Evolutionary conservation across 2,797 vertebrate species (phyloP).

Genomic region (Tenualosa thibaudeaui): DNA sequence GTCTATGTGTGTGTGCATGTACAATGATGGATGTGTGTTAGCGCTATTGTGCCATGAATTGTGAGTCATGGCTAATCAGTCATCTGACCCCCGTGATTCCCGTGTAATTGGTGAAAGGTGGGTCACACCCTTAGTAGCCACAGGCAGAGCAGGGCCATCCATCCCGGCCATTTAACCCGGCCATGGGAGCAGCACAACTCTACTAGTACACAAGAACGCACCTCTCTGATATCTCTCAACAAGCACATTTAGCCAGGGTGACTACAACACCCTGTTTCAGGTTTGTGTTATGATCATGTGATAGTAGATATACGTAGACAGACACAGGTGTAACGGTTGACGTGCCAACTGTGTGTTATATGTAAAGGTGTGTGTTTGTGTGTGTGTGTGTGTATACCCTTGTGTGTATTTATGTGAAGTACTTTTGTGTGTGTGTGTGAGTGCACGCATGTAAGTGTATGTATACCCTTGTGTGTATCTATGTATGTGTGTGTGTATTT

Average conservation of each 20-base stretch:
- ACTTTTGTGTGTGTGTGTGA: slow-evolving; percentile 36
- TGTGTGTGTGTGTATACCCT: slow-evolving; percentile 47
- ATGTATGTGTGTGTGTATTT: slow-evolving; percentile 37
- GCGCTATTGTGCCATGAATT: neutral
- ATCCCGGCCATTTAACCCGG: no score
- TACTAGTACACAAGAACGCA: no score
- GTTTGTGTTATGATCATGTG: neutral
- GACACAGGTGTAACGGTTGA: neutral
- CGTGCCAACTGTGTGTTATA: neutral
- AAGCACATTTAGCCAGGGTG: neutral
- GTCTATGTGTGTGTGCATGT: neutral
- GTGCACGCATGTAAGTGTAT: slow-evolving; percentile 38
- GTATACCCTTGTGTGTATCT: neutral
- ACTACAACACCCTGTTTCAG: neutral
- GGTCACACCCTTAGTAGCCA: neutral
- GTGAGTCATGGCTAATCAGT: slow-evolving; percentile 6
- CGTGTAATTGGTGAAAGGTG: neutral
- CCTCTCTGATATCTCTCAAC: neutral
- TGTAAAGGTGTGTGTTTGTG: slow-evolving; percentile 36
- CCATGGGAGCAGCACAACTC: no score
- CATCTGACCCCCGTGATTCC: neutral
- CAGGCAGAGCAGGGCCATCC: neutral
- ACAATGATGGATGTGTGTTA: neutral
- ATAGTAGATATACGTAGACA: neutral
- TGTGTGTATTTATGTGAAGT: neutral